Percentiles rank a stretch among this genome's conserved stretches.
phyloP scores from a whole-genome alignment of 1,140 invertebrate species.

The Drosophila lowei region DNA sequence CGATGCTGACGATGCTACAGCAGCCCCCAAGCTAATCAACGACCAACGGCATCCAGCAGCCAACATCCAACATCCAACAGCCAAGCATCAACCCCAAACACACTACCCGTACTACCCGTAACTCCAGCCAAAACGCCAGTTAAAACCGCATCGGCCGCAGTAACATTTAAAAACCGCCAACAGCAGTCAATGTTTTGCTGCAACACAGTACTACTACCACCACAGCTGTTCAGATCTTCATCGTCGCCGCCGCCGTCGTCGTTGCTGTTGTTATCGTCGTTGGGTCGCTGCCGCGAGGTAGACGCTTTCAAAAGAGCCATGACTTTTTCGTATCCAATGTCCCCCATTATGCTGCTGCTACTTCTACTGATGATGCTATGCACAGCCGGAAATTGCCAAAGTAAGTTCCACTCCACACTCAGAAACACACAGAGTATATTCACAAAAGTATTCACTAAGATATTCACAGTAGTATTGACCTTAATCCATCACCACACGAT shows the following conservation, averaged over 20 bases:
- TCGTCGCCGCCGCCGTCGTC: too few species aligned
- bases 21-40: slow-evolving; percentile 40
- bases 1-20: slow-evolving; percentile 23
- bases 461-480: slow-evolving; percentile 11
- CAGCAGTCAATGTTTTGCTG: slow-evolving; percentile 49
- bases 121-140: not conserved
- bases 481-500: slow-evolving; percentile 9
- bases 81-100: slow-evolving; percentile 27
- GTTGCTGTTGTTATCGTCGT: too few species aligned
- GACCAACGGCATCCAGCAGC: slow-evolving; percentile 20
- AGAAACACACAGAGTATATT: not conserved
- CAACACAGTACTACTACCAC: slow-evolving; percentile 23
- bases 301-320: slow-evolving; percentile 44
- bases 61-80: slow-evolving; percentile 21
- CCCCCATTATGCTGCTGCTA: slow-evolving; percentile 44
- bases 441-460: not conserved
- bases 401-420: slow-evolving; percentile 45
- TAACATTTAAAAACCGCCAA: slow-evolving; percentile 37
- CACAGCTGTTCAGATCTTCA: not conserved
- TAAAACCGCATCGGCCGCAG: slow-evolving; percentile 11
- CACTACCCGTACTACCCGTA: too few species aligned
- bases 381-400: slow-evolving; percentile 67
- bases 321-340: slow-evolving; percentile 40
- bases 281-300: slow-evolving; percentile 1
- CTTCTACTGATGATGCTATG: slow-evolving; percentile 57